Conservation (phyloP, 1,140 invertebrate genomes). For the Drosophila tani region DNA sequence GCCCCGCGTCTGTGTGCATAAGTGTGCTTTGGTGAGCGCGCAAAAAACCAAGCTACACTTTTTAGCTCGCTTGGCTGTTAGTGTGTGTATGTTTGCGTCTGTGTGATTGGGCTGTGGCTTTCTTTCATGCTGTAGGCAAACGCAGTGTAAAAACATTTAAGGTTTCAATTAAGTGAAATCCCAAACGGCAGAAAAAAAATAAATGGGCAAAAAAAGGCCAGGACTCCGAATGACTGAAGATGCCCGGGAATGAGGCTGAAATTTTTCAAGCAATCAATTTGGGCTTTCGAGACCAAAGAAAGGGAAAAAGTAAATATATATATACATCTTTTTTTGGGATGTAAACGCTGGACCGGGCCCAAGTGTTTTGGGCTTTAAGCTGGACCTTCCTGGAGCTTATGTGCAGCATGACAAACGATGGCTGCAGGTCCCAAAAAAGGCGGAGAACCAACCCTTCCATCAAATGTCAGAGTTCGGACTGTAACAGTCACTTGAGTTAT, state of each 20-base stretch:
- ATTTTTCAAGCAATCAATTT: slow-evolving; percentile 79
- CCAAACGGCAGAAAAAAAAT: slow-evolving; percentile 65
- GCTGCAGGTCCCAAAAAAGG: slow-evolving; percentile 18
- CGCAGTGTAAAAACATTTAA: slow-evolving; percentile 80
- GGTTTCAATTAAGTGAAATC: slow-evolving; percentile 81
- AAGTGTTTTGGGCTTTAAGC: slow-evolving; percentile 43
- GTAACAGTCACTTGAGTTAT: slow-evolving; percentile 76
- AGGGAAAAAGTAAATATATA: slow-evolving; percentile 32
- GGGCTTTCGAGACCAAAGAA: slow-evolving; percentile 34
- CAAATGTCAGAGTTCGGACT: slow-evolving; percentile 77
- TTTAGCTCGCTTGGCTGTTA: slow-evolving; percentile 9
- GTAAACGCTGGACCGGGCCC: not conserved
- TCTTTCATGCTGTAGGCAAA: slow-evolving; percentile 49
- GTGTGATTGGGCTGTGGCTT: slow-evolving; percentile 33
- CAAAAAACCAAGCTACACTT: slow-evolving; percentile 27
- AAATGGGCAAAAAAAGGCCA: slow-evolving; percentile 47
- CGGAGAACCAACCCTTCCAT: slow-evolving; percentile 63
- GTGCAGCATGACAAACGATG: slow-evolving; percentile 75
- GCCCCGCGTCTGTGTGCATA: slow-evolving; percentile 4
- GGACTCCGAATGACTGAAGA: slow-evolving; percentile 39
- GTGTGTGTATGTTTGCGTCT: slow-evolving; percentile 7
- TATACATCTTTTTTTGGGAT: slow-evolving; percentile 15
- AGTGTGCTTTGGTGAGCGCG: slow-evolving; percentile 10
- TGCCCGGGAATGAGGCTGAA: slow-evolving; percentile 47
- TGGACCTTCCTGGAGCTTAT: slow-evolving; percentile 54